phyloP scores from a whole-genome alignment of 1,140 invertebrate genomes.

The Helicorthomorpha holstii region DNA sequence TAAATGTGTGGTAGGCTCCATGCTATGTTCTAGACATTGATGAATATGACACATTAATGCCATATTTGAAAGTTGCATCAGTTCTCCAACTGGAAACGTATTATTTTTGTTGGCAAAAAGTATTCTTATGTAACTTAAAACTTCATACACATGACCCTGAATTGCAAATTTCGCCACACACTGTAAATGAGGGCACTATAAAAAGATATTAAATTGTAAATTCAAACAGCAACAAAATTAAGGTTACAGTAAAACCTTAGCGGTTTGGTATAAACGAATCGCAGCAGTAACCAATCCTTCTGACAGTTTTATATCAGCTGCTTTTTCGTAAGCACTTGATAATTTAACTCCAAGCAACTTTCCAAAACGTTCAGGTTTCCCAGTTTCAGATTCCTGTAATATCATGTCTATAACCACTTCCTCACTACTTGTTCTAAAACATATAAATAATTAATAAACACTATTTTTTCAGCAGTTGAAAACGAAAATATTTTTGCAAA shows the following conservation, averaged over 20 bases:
- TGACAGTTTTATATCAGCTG: slow-evolving; percentile 47
- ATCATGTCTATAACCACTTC: no score
- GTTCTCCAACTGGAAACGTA: slow-evolving; percentile 40
- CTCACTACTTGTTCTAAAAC: no score
- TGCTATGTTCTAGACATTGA: slow-evolving; percentile 29
- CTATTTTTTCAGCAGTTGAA: no score
- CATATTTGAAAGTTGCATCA: slow-evolving; percentile 48
- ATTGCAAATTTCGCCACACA: slow-evolving; percentile 53
- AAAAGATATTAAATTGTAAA: slow-evolving; percentile 14
- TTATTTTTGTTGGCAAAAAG: slow-evolving; percentile 34
- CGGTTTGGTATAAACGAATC: slow-evolving; percentile 48
- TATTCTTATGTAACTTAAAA: slow-evolving; percentile 41
- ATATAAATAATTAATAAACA: no score
- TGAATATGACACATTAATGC: slow-evolving; percentile 47
- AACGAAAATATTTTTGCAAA: no score
- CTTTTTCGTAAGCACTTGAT: slow-evolving; percentile 49
- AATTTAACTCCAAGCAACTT: slow-evolving; percentile 45
- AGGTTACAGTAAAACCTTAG: slow-evolving; percentile 32
- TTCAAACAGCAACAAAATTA: neutral
- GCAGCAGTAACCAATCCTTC: slow-evolving; percentile 44
- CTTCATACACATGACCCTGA: slow-evolving; percentile 45
- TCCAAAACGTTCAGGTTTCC: slow-evolving; percentile 36
- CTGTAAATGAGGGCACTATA: slow-evolving; percentile 43
- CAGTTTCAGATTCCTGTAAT: slow-evolving; percentile 33
- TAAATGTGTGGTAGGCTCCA: no score